Conservation (phyloP, 2,888 invertebrate species). For the Melanostoma mellinum region DNA sequence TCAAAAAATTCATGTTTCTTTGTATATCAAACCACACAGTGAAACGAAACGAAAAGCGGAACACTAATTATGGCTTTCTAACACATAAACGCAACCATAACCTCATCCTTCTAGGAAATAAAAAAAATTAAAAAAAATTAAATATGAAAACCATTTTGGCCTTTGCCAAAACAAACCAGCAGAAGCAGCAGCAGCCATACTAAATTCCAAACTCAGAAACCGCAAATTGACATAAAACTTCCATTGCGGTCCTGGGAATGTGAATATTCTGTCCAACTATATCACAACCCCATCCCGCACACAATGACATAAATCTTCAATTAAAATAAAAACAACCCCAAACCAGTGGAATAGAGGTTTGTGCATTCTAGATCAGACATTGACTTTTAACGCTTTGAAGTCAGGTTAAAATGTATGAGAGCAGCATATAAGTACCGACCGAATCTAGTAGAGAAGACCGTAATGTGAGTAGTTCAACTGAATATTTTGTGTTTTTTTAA, state of each 20-base stretch:
- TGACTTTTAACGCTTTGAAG: slow-evolving; percentile 56
- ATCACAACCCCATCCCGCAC: background rate
- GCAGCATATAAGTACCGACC: slow-evolving; percentile 28
- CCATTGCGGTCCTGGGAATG: slow-evolving; percentile 30
- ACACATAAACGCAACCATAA: too few species aligned
- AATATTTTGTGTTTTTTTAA: slow-evolving; percentile 38
- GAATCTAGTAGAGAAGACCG: background rate
- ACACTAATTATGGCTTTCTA: too few species aligned
- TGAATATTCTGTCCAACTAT: slow-evolving; percentile 20
- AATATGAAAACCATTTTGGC: too few species aligned
- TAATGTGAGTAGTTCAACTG: background rate
- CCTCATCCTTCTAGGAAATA: too few species aligned
- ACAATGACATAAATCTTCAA: slow-evolving; percentile 36
- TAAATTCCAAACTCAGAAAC: slow-evolving; percentile 37
- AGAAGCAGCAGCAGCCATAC: background rate
- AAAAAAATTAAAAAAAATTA: too few species aligned
- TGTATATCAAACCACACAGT: too few species aligned
- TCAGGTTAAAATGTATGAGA: slow-evolving; percentile 12
- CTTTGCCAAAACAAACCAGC: too few species aligned
- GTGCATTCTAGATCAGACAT: slow-evolving; percentile 49
- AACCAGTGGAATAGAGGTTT: slow-evolving; percentile 12
- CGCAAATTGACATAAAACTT: slow-evolving; percentile 50
- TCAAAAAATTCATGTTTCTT: too few species aligned
- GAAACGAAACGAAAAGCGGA: too few species aligned
- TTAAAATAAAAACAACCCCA: slow-evolving; percentile 47